Evolutionary conservation across 2,797 vertebrate genomes (phyloP), one percentile per base, ranked within the genome.

Genomic region (Meriones psammophilus): DNA sequence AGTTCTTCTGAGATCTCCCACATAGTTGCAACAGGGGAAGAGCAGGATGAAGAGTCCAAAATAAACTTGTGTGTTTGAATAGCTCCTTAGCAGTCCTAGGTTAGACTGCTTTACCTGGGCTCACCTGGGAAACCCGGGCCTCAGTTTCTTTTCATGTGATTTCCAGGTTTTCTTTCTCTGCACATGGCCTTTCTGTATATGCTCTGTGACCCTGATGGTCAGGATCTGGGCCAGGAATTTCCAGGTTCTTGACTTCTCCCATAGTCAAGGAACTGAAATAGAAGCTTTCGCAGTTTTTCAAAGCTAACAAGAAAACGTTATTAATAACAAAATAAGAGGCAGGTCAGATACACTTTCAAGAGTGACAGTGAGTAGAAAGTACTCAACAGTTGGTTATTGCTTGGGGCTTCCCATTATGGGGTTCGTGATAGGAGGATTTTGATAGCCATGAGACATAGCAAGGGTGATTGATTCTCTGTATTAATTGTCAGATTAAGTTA

Each of bases 41-140:
- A 14, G 17, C 0, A 14, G 9, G 6, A 36, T 6, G 3, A 14
- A 83, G 54, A 1, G 0, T 17, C 33, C 15, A 62, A 86, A 26
- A 74, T 14, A 20, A n/a, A 62, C 26, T 73, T 36, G n/a, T 12
- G 64, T 1, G 3, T n/a, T 42, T 15, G 30, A 86, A n/a, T 69
- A 0, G 4, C 10, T 76, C 13, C 13, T 62, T 26, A 54, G 30
- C n/a, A 58, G 1, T 2, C 0, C 68, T 26, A 62, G 5, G 10
- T 73, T 39, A 8, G 78, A n/a, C 24, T 54, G 36, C 12, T 76
- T 76, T 26, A 42, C 0, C n/a, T 46, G 4, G 10, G 17, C 26
- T 77, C 10, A 79, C 17, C 20, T 74, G 8, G 7, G 18, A 56
- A 0, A 26, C 56, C 6, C 42, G 26, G 28, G 64, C 20, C 39